Conservation (phyloP, 2,113 vertebrate species). For the Coptodon rendalli region DNA sequence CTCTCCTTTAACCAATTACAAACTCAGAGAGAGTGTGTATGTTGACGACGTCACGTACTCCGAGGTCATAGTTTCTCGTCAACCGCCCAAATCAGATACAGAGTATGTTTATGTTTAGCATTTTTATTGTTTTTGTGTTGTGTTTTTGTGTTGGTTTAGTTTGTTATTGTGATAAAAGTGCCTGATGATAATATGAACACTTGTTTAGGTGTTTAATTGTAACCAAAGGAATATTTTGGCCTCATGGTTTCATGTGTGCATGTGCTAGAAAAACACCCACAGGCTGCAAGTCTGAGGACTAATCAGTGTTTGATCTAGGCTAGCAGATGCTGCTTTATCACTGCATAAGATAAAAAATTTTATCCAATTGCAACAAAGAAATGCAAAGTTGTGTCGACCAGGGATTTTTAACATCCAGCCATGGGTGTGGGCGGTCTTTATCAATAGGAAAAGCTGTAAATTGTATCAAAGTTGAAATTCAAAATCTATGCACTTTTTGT, state of each 20-base stretch:
- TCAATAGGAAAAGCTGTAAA: neutral
- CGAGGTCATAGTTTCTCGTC: neutral
- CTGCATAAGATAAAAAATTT: neutral
- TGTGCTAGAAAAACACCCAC: neutral
- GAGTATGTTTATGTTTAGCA: neutral
- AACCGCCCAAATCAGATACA: neutral
- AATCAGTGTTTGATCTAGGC: accelerated
- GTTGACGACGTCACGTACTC: constrained; percentile 31
- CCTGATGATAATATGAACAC: neutral
- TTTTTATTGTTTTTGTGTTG: accelerated
- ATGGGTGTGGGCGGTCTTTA: accelerated
- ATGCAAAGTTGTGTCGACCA: neutral
- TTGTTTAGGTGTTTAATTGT: neutral
- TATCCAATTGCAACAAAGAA: neutral
- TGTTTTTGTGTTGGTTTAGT: neutral
- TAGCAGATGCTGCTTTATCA: neutral
- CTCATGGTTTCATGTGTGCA: accelerated
- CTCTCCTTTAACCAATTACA: neutral
- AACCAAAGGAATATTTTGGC: neutral
- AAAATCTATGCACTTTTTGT: neutral
- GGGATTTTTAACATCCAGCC: accelerated
- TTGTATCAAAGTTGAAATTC: accelerated
- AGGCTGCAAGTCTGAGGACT: accelerated
- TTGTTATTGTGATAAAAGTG: neutral
- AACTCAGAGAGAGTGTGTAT: accelerated